Conservation (phyloP, 1,140 invertebrate genomes). For the Drosophila neocordata region DNA sequence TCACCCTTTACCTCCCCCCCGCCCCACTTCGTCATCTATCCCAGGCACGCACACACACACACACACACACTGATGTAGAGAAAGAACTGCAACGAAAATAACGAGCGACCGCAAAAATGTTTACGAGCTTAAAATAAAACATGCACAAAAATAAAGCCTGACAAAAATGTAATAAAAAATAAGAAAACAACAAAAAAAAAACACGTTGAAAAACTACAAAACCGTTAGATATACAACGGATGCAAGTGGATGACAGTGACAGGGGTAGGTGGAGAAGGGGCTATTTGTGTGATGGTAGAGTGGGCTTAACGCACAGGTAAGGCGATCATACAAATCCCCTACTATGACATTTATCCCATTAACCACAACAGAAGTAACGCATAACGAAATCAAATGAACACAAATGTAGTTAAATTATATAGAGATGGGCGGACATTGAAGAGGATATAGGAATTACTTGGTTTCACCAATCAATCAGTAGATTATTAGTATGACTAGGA, state of each 20-base stretch:
- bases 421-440: no score
- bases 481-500: no score
- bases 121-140: constrained; percentile 62
- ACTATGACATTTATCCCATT: not conserved
- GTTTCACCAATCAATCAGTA: no score
- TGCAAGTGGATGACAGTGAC: constrained; percentile 1
- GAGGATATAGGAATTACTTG: no score
- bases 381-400: no score
- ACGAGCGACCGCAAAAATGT: constrained; percentile 50
- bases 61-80: not conserved
- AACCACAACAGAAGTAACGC: not conserved
- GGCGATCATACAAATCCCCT: not conserved
- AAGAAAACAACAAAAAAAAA: constrained; percentile 17
- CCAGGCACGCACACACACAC: not conserved
- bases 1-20: not conserved
- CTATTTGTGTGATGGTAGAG: not conserved
- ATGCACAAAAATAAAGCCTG: constrained; percentile 40
- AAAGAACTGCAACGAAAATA: constrained; percentile 29
- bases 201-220: not conserved
- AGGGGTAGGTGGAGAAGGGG: not conserved
- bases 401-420: no score
- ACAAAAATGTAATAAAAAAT: constrained; percentile 34
- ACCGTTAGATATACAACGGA: constrained; percentile 19
- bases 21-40: not conserved
- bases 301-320: not conserved